Base-by-base conservation (phyloP, 2,888 invertebrate genomes). In the Ormyrus rosae region DNA sequence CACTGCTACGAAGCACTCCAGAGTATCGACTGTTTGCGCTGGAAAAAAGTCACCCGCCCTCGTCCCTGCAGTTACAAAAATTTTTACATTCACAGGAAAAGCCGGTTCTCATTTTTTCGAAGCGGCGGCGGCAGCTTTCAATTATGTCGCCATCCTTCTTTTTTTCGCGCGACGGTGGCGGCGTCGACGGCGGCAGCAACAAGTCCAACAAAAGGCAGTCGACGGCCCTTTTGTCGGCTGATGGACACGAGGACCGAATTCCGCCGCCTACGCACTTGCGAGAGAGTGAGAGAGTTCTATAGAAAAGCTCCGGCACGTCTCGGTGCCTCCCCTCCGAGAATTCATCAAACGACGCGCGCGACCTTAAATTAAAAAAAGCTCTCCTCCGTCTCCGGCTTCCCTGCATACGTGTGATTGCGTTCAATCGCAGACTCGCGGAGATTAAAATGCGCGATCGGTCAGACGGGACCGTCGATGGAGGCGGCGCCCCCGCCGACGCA, bases 291-390 rank as follows among this genome's bases (percentile, higher is more conserved):
- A 3, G 34, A 53, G 71, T n/a, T 46, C 60, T 55, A 67, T 78
- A 65, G 53, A 34, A 58, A 70, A 19, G 45, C 50, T 5, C 9
- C 11, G 58, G 55, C 19, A 5, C 68, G 45, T 45, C 10, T 46
- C 7, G 65, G 19, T 7, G 60, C 19, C 34, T n/a, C 10, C 11
- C 56, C 76, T n/a, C 50, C 64, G 58, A 34, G 65, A 61, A 48
- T 72, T 55, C 55, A 58, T 72, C 60, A 61, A 67, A 67, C 45
- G 34, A 48, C 48, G 55, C 48, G 55, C 48, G 68, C 51, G 69
- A 56, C 61, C 75, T 80, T 76, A 72, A 72, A 72, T 80, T 80
- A 80, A 73, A 80, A 58, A 34, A 65, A 61, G 73, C 63, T 10
- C 68, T 60, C 56, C 7, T 2, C 34, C 45, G n/a, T 19, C 46